phyloP scores from a whole-genome alignment of 1,140 invertebrate genomes.

The Lethrus apterus region DNA sequence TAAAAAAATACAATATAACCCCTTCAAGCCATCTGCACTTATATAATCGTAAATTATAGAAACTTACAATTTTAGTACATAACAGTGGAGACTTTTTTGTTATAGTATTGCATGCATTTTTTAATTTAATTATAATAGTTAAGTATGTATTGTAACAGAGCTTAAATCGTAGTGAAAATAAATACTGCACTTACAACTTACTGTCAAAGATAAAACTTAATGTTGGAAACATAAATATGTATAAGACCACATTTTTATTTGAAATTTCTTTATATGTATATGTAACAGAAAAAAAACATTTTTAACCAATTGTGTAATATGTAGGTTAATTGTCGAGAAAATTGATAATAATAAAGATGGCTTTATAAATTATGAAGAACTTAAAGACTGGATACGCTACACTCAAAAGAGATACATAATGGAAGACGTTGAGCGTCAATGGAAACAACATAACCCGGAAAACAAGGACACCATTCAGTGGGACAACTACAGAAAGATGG shows the following conservation, averaged over 20 bases:
- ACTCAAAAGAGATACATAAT: slow-evolving; percentile 87
- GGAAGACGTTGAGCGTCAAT: slow-evolving; percentile 87
- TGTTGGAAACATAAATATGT: background rate
- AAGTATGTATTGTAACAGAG: too few species aligned
- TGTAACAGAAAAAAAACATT: slow-evolving; percentile 5
- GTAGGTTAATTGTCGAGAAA: slow-evolving; percentile 86
- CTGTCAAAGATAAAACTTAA: too few species aligned
- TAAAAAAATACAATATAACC: too few species aligned
- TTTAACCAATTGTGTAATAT: slow-evolving; percentile 36
- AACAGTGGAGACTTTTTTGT: too few species aligned
- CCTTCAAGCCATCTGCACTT: too few species aligned
- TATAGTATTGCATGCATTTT: too few species aligned
- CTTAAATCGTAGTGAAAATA: too few species aligned
- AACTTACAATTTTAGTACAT: too few species aligned
- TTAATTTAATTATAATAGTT: too few species aligned
- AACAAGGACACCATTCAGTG: slow-evolving; percentile 71
- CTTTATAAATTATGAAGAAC: slow-evolving; percentile 75
- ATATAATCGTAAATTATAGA: too few species aligned
- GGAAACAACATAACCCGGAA: slow-evolving; percentile 83
- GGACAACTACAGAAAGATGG: slow-evolving; percentile 73
- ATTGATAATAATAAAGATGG: slow-evolving; percentile 89
- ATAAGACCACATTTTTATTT: background rate
- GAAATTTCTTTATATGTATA: slow-evolving; percentile 14
- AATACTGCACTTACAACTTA: too few species aligned
- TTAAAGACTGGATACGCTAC: slow-evolving; percentile 94